Evolutionary conservation across 2,113 vertebrate species (phyloP).

Genomic region (Rhizomys pruinosus): DNA sequence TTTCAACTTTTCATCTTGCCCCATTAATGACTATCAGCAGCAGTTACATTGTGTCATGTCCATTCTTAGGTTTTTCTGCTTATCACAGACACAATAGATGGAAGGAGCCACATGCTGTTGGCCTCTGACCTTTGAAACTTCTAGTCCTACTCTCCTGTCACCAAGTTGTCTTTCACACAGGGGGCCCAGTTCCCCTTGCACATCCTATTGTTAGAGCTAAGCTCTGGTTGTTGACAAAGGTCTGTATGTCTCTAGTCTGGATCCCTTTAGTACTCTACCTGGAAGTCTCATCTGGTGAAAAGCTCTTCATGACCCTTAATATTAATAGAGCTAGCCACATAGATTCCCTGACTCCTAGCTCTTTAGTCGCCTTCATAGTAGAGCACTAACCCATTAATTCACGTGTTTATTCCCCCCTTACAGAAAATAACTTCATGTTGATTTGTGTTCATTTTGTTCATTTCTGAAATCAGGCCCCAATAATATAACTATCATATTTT

Average conservation of each 20-base stretch:
- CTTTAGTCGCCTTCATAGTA: neutral
- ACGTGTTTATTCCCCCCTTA: neutral
- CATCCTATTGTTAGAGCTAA: neutral
- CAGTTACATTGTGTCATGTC: neutral
- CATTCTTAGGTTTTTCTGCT: neutral
- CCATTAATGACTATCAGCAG: neutral
- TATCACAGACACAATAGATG: neutral
- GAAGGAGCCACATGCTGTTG: neutral
- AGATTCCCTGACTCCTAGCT: neutral
- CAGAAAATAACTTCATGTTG: neutral
- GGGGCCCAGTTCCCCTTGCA: neutral
- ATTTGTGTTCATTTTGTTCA: neutral
- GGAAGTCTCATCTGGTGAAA: neutral
- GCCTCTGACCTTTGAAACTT: neutral
- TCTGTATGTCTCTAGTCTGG: neutral
- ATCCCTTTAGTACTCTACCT: neutral
- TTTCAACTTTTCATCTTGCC: neutral
- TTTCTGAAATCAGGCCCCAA: neutral
- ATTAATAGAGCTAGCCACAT: neutral
- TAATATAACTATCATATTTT: neutral
- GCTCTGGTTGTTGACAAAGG: neutral
- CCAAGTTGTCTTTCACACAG: too few species aligned
- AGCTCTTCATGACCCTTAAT: neutral
- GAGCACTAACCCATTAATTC: neutral
- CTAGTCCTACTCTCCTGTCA: neutral